phyloP scores from a whole-genome alignment of 2,113 vertebrate genomes.

The Corydoras maculifer region DNA sequence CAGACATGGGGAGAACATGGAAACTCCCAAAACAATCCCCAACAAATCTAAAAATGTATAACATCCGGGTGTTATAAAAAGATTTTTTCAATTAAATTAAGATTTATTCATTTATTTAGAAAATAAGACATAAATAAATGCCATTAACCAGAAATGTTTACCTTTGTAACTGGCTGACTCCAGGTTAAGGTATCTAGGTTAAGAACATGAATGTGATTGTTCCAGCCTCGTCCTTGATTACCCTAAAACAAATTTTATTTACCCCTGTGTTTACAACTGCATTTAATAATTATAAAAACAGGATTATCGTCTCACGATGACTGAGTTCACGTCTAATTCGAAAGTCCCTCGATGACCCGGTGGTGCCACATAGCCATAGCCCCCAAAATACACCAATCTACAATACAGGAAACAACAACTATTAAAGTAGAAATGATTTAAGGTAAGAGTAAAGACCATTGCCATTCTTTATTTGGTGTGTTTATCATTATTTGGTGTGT shows the following conservation, averaged over 20 bases:
- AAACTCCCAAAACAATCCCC: background rate
- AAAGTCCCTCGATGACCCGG: slow-evolving; percentile 80
- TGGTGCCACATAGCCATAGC: slow-evolving; percentile 86
- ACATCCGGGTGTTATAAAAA: background rate
- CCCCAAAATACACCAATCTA: slow-evolving; percentile 92
- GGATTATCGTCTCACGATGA: slow-evolving; percentile 65
- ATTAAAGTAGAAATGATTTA: no score
- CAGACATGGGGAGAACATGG: background rate
- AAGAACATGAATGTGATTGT: slow-evolving; percentile 89
- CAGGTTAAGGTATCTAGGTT: slow-evolving; percentile 84
- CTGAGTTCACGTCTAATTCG: slow-evolving; percentile 87
- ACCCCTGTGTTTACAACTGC: background rate
- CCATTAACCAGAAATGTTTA: slow-evolving; percentile 41
- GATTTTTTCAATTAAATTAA: background rate
- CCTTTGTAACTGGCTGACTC: slow-evolving; percentile 87
- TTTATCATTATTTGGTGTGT: background rate
- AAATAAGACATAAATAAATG: background rate
- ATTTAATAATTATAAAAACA: background rate
- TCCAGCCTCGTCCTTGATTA: slow-evolving; percentile 87
- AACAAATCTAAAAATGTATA: background rate
- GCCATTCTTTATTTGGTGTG: no score
- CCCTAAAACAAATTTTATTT: slow-evolving; percentile 57
- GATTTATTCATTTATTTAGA: no score
- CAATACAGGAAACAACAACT: slow-evolving; percentile 21
- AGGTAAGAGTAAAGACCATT: no score